Evolutionary conservation across 1,140 invertebrate genomes (phyloP), one percentile per base, ranked within the genome.

Genomic region (Habropoda laboriosa): DNA sequence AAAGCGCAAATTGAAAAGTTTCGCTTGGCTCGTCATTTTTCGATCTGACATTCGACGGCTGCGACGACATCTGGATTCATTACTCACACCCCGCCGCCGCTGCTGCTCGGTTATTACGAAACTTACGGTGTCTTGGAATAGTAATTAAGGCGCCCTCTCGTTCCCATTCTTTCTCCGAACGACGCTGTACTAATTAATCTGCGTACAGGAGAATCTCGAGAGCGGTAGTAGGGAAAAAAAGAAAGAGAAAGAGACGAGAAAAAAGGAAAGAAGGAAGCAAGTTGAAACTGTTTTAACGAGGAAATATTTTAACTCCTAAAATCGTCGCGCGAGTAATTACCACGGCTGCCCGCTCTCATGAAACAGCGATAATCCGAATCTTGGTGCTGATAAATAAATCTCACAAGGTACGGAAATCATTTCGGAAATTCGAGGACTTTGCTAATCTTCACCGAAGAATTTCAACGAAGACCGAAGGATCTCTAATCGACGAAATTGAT

Each of bases 61-160:
- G 82, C 85, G 86, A 87, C 86, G 87, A 88, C 88, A 90, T 90
- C 89, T 90, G 90, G 87, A 90, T 90, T 91, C 90, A 88, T 91
- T 89, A 89, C 84, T 88, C 88, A 87, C 85, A 87, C 83, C 80
- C 79, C 81, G 67, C 74, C 38, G 76, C 40, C 24, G 53, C 60
- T 58, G 49, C 35, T 30, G 24, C 77, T 75, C 78, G 70, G 82
- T 88, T 89, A 90, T 89, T 89, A 83, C 84, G 80, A 89, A 90
- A 89, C 87, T 90, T 89, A 88, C 84, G 82, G 57, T 83, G 73
- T 88, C 80, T 83, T 74, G 80, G 76, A 81, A 89, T 88, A 83
- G 81, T 87, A 89, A 88, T 89, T 88, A 83, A 86, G 70, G 63
- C 67, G 70, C 81, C 38, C 83, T 83, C 80, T 76, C 53, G 61